A percentile compares a stretch with the other conserved stretches of the same genome.
Evolutionary conservation across 2,888 invertebrate species (phyloP).

Genomic region (Boloria selene): DNA sequence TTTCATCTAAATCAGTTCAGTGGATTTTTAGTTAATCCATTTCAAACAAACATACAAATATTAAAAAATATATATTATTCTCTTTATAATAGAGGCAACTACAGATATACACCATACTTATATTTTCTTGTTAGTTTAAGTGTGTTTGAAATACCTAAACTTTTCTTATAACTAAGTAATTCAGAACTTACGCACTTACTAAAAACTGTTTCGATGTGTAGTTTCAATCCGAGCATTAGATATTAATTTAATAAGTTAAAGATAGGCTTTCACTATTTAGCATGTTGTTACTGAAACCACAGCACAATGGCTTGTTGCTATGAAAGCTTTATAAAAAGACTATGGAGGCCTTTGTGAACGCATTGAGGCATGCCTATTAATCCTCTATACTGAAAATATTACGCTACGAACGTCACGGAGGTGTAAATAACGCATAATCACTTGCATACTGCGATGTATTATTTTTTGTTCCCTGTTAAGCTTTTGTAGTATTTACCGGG

Average conservation of each 20-base stretch:
- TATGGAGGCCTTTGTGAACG: constrained; percentile 63
- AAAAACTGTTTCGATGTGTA: no score
- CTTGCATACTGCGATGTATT: constrained; percentile 35
- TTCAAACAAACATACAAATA: no score
- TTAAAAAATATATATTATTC: no score
- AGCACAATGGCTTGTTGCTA: constrained; percentile 51
- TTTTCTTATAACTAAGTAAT: no score
- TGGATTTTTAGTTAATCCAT: no score
- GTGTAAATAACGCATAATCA: constrained; percentile 39
- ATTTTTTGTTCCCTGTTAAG: constrained; percentile 9
- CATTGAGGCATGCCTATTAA: constrained; percentile 63
- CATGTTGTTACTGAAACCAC: constrained; percentile 55
- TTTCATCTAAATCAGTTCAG: no score
- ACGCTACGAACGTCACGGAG: constrained; percentile 40
- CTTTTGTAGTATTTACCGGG: constrained; percentile 1
- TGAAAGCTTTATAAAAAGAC: constrained; percentile 63
- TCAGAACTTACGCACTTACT: no score
- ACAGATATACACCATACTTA: no score
- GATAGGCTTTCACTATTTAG: constrained; percentile 44
- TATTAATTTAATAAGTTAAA: background rate
- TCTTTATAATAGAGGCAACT: no score
- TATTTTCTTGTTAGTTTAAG: no score
- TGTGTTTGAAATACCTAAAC: no score
- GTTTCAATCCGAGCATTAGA: background rate
- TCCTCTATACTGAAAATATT: constrained; percentile 59